Evolutionary conservation across 2,888 invertebrate genomes (phyloP), one percentile per base, ranked within the genome.

Genomic region (Aplocera efformata): DNA sequence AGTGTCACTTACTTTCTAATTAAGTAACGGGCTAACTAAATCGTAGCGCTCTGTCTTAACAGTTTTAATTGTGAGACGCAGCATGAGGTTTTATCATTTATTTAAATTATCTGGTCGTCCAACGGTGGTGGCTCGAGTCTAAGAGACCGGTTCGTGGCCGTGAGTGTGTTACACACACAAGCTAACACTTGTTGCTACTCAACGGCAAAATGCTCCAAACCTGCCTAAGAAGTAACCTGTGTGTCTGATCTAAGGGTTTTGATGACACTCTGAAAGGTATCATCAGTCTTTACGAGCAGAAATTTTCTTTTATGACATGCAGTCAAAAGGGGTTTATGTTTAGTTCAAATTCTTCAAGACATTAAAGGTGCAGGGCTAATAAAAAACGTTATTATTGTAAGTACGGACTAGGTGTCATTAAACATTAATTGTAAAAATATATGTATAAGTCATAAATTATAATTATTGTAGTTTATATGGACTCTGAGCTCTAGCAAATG

Each of bases 1-100:
- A 30, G 32, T 55, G 48, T 58, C 7, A 46, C 48, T 49, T 58
- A 58, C 69, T 74, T 72, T 74, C 67, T 75, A 71, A 70, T 76
- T 67, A 72, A 48, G 71, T 71, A 73, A 75, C 74, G 69, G 78
- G 72, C 60, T 63, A 70, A 67, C 61, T 64, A 70, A 73, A 69
- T 71, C 60, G 56, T 67, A 66, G 63, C 60, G 60, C 66, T 61
- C 60, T 61, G 52, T 56, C 66, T 72, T 70, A 77, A 78, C 72
- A 77, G 76, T 79, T 77, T 78, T 75, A 79, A 76, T 81, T 79
- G 78, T 77, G 71, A 75, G 77, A 76, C 74, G 53, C 68, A 71
- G 69, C 64, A 63, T 63, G 72, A 71, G 67, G 63, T 69, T 78
- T 74, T 71, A 73, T 74, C 73, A 76, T 72, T 75, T 79, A 79